phyloP scores from a whole-genome alignment of 2,888 invertebrate genomes.

The Cheilosia urbana region DNA sequence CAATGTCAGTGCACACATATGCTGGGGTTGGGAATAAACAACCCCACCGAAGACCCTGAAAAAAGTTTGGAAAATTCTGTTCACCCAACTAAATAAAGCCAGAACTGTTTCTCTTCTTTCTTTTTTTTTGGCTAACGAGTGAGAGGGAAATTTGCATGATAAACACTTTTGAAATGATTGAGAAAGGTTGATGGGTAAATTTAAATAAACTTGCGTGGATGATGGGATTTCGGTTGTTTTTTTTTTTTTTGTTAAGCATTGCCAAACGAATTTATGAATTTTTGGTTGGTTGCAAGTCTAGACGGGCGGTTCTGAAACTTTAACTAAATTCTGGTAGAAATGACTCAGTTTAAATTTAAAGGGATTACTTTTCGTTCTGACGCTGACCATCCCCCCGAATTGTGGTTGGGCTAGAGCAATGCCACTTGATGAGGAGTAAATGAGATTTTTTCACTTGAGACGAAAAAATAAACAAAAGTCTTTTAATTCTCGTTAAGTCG shows the following conservation, averaged over 20 bases:
- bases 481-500: conserved; percentile 1
- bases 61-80: conserved; percentile 8
- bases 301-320: too few species aligned
- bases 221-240: conserved; percentile 1
- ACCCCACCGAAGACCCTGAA: neutral
- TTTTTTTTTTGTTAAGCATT: too few species aligned
- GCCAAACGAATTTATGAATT: neutral
- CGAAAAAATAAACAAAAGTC: neutral
- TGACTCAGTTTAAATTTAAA: neutral
- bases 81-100: neutral
- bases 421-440: conserved; percentile 1
- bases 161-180: conserved; percentile 39
- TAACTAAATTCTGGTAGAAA: too few species aligned
- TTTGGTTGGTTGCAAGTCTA: too few species aligned
- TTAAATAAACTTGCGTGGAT: conserved; percentile 30
- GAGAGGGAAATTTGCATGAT: conserved; percentile 45
- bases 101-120: neutral
- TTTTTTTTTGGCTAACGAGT: neutral
- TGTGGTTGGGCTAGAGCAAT: neutral
- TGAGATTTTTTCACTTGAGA: neutral
- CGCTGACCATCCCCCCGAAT: neutral
- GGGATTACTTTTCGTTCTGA: neutral
- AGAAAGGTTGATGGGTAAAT: conserved; percentile 46
- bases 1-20: conserved; percentile 8
- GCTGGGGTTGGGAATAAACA: neutral